Percentiles rank a stretch among this genome's conserved stretches.
Conservation (phyloP, 2,797 vertebrate genomes). For the Aselliscus stoliczkanus region DNA sequence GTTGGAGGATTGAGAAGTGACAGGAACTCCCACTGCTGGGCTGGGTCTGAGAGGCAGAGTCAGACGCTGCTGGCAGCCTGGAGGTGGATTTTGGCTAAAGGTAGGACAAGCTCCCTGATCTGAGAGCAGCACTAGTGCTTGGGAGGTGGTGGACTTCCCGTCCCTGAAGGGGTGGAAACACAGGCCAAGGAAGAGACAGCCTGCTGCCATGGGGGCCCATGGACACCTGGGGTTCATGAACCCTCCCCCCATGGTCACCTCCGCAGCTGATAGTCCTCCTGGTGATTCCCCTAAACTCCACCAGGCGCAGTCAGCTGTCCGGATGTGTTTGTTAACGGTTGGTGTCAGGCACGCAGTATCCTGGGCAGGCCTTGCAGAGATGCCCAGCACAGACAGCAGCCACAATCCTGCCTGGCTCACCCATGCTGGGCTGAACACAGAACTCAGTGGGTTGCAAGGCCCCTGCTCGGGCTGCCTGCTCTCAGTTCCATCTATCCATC, state of each 20-base stretch:
- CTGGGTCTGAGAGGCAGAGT: too few relatives aligned
- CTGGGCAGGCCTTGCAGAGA: background rate
- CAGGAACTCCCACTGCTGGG: background rate
- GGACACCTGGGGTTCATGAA: background rate
- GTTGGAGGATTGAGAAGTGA: background rate
- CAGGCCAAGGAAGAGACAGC: background rate
- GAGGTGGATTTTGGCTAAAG: background rate
- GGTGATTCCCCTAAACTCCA: background rate
- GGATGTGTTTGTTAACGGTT: background rate
- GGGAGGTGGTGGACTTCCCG: background rate
- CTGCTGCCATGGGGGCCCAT: fast-evolving
- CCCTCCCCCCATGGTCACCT: background rate
- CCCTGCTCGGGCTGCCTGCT: background rate
- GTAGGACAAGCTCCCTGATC: background rate
- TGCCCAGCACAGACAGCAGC: background rate
- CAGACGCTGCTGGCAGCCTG: background rate
- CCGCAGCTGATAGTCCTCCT: background rate
- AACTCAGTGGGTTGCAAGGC: background rate
- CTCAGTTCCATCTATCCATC: background rate
- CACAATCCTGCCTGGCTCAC: background rate
- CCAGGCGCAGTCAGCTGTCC: background rate
- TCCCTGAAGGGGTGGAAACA: background rate
- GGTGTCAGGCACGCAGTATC: background rate
- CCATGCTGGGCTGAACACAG: background rate
- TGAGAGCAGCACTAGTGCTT: background rate